Base-by-base conservation (phyloP, 2,797 vertebrate species). In the Argentina silus region DNA sequence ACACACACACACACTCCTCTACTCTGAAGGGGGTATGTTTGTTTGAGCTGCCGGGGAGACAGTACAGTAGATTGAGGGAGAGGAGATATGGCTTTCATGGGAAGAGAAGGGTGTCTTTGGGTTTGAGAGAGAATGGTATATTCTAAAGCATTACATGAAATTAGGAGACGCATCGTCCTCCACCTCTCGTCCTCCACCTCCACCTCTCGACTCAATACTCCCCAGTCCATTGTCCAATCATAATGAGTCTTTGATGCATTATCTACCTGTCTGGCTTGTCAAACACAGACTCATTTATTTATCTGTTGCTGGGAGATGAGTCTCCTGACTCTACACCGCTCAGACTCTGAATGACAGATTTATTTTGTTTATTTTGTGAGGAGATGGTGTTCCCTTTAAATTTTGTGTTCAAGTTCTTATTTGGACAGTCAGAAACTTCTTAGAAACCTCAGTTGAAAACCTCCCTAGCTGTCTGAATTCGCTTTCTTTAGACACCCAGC, bases 211-310 rank as follows among this genome's bases (percentile, higher is more conserved):
- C 72, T 72, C 47, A 8, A 50, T 69, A 59, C 76, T 85, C 78
- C 78, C 77, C 69, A 9, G 1, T 77, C 84, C 23, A 60, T 79
- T 75, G 80, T 83, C 81, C 83, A 90, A 81, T 87, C 27, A 2
- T 87, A 90, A 84, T 81, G 74, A 81, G 72, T 73, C 36, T 77
- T 82, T 82, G 76, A 85, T 76, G 77, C 72, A 78, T 85, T 78
- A 78, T 79, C 27, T 53, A 69, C 69, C 70, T 78, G 77, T 75
- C 80, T 78, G 69, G 55, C 63, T 63, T 80, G 85, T 78, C 78
- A 79, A 53, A 64, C 27, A 45, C 23, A 60, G 12, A 5, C 12
- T 82, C 83, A 88, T 88, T 81, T 74, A 86, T 87, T 80, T 82
- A 72, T 83, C 64, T 83, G 63, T 67, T 76, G 78, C 59, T 81